Conservation (phyloP, 2,888 invertebrate species). For the Lasioglossum vierecki region DNA sequence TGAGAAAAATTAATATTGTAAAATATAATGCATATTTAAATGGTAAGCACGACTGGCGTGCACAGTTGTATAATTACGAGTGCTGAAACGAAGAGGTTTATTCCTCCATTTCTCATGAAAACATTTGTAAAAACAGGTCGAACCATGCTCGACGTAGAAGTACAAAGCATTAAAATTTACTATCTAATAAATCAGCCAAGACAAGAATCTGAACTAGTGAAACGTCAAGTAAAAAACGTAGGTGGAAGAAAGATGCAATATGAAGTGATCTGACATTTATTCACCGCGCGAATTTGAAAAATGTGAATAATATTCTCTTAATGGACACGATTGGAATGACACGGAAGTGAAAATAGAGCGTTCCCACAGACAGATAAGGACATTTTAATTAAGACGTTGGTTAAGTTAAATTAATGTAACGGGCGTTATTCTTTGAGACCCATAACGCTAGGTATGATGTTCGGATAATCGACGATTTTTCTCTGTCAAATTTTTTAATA, state of each 20-base stretch:
- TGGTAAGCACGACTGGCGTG: too few species aligned
- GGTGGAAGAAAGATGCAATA: background rate
- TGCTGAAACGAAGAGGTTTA: too few species aligned
- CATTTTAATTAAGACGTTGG: background rate
- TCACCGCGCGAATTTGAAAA: background rate
- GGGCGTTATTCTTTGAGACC: background rate
- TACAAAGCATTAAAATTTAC: background rate
- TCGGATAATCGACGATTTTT: background rate
- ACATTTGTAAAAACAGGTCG: background rate
- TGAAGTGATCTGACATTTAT: background rate
- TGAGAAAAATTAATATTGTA: too few species aligned
- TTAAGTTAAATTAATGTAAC: background rate
- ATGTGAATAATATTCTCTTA: background rate
- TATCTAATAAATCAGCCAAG: background rate
- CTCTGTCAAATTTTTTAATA: conserved; percentile 2
- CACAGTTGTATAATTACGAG: too few species aligned
- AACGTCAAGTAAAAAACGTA: background rate
- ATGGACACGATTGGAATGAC: background rate
- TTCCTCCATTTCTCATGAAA: too few species aligned
- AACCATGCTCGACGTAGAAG: background rate
- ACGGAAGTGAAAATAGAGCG: background rate
- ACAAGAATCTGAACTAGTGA: background rate
- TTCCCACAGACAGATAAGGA: background rate
- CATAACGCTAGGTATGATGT: background rate
- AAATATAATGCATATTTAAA: too few species aligned